phyloP scores from a whole-genome alignment of 2,797 vertebrate species.

The Chrysocyon brachyurus region DNA sequence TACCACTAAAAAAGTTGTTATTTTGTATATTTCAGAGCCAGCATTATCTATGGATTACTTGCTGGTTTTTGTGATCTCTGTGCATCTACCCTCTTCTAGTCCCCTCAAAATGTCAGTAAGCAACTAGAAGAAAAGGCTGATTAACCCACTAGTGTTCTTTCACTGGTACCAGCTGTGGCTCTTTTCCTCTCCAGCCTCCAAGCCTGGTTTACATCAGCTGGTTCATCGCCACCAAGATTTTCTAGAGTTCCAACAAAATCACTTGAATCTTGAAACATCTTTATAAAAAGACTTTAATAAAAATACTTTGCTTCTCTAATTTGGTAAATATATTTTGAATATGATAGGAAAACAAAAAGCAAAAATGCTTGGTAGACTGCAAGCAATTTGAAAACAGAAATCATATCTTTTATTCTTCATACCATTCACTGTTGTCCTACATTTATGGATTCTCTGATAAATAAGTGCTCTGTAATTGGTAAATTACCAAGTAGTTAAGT shows the following conservation, averaged over 20 bases:
- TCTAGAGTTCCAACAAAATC: neutral
- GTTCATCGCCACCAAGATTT: neutral
- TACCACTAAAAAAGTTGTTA: neutral
- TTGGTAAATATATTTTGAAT: neutral
- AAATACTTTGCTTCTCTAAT: constrained; percentile 43
- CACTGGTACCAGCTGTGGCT: neutral
- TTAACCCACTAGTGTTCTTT: neutral
- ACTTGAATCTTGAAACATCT: neutral
- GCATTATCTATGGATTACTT: neutral
- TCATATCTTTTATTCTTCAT: neutral
- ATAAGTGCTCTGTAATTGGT: constrained; percentile 48
- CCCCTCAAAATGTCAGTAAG: neutral
- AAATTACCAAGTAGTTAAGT: constrained; percentile 70
- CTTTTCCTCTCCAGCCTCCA: neutral
- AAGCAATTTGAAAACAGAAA: constrained; percentile 52
- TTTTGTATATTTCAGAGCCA: neutral
- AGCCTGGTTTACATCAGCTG: neutral
- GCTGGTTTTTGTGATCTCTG: neutral
- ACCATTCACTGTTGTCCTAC: neutral
- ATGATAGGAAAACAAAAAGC: neutral
- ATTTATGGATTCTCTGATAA: constrained; percentile 65
- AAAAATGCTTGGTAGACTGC: neutral
- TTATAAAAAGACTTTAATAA: constrained; percentile 43
- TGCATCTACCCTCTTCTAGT: neutral
- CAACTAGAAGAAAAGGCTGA: neutral